Base-by-base conservation (phyloP, 2,888 invertebrate genomes). In the Piscicola geometra region DNA sequence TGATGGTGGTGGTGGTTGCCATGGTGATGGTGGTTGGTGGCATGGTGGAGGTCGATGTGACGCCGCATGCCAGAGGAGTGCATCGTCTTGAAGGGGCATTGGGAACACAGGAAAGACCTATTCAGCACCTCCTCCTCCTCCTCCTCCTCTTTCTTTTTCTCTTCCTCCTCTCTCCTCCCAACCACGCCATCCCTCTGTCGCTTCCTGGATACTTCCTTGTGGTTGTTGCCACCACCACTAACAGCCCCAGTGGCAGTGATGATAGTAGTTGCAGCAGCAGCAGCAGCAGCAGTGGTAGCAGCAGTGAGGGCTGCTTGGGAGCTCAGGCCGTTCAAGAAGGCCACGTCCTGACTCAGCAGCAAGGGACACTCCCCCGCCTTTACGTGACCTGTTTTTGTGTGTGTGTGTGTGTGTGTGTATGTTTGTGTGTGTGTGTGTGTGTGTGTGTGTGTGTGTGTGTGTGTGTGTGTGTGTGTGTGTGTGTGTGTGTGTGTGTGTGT, bases 51-150 rank as follows among this genome's bases (percentile, higher is more conserved):
- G 28, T 21, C 32, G 33, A 76, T 52, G 50, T 78, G 78, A 2
- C 32, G n/a, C 18, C 69, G 69, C 18, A 78, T 75, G 47, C 69
- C 66, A 28, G 70, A 47, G 18, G 56, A n/a, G 36, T 75, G 68
- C 5, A 77, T 77, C 15, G 76, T 75, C 47, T 74, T 75, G 72
- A 66, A 77, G 21, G 76, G 71, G 36, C 78, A 78, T 36, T 75
- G 67, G 33, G 78, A 76, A 30, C 78, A 78, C 47, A 76, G 76
- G 76, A 75, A 78, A 66, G 77, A 78, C 41, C 69, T 69, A 5
- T 18, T 9, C 67, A 32, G n/a, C n/a, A 32, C 25, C n/a, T n/a
- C n/a, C n/a, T n/a, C n/a, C 12, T 30, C 25, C 5, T 1, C 33
- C 28, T 33, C 36, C 1, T 35, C 15, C 0, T 21, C 9, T 30